Base-by-base conservation (phyloP, 2,888 invertebrate genomes). In the Pandemis corylana region DNA sequence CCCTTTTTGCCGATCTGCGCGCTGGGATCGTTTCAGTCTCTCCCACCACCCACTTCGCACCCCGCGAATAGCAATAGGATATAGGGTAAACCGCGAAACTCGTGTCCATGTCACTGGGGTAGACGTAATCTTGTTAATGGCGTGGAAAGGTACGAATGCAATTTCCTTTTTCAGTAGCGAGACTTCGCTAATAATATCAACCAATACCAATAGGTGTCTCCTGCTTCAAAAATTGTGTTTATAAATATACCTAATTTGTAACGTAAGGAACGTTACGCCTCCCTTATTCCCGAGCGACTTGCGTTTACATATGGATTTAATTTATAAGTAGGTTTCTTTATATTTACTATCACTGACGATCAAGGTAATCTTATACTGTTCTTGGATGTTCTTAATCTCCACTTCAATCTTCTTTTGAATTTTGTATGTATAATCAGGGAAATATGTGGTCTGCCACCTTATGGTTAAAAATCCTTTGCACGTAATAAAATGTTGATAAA, bases 101-200 rank as follows among this genome's bases (percentile, higher is more conserved):
- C 42, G 36, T 13, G n/a, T 28, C 61, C 65, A 13, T 44, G 66
- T 74, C 74, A 66, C 69, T 20, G 51, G 59, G 28, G 65, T 70
- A 65, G 74, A 74, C 69, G 65, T 70, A 74, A 74, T 66, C 74
- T 69, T 70, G 74, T 66, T 74, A 70, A 74, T 74, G 74, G 66
- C 66, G 74, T 69, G 69, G 74, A 74, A 74, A 74, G 65, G 69
- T 62, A 61, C 69, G 74, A 74, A 74, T 74, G 74, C 69, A 74
- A 74, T 74, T 74, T 74, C 74, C 74, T 66, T 42, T 70, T 69
- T 62, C 36, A 66, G 66, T 66, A 44, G 56, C 51, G 74, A 74
- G 65, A 64, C 73, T 65, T 41, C 61, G 64, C 61, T 44, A 69
- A 74, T 70, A 74, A 70, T 70, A 74, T 70, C 68, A 73, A 63